Percentiles rank a stretch among this genome's conserved stretches.
phyloP scores from a whole-genome alignment of 2,888 invertebrate species.

The Lycia hirtaria region DNA sequence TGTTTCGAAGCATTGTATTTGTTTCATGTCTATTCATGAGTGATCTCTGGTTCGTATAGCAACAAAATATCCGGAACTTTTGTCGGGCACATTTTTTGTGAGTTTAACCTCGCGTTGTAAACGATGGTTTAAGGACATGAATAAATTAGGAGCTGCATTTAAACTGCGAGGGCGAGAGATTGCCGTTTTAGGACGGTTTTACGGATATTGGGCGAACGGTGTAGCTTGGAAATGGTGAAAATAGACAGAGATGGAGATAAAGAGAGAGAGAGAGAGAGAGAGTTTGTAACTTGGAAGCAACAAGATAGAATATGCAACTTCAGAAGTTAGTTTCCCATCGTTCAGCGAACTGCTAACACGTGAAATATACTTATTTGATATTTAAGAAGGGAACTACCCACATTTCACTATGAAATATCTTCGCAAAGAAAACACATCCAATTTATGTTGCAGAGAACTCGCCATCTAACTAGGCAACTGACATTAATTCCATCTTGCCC shows the following conservation, averaged over 20 bases:
- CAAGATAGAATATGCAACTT: neutral
- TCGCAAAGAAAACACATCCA: conserved; percentile 10
- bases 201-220: neutral
- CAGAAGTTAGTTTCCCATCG: too few relatives aligned
- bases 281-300: neutral
- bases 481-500: conserved; percentile 2
- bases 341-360: too few relatives aligned
- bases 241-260: too few relatives aligned
- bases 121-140: conserved; percentile 34
- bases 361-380: too few relatives aligned
- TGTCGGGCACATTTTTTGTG: conserved; percentile 32
- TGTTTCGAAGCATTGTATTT: too few relatives aligned
- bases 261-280: too few relatives aligned
- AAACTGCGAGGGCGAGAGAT: conserved; percentile 18
- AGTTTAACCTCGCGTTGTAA: conserved; percentile 29
- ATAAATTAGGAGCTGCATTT: conserved; percentile 35
- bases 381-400: neutral
- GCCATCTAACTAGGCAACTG: conserved; percentile 1
- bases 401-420: neutral
- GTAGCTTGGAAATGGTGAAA: neutral
- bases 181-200: conserved; percentile 5
- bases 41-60: conserved; percentile 16
- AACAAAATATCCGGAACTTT: conserved; percentile 31
- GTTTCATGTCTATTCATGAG: neutral
- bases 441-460: conserved; percentile 6